These are phyloP conservation scores for Lordiphosa fenestrarum DNA, from an alignment of 2,888 invertebrate species.

Conservation along the genomic window DNA sequence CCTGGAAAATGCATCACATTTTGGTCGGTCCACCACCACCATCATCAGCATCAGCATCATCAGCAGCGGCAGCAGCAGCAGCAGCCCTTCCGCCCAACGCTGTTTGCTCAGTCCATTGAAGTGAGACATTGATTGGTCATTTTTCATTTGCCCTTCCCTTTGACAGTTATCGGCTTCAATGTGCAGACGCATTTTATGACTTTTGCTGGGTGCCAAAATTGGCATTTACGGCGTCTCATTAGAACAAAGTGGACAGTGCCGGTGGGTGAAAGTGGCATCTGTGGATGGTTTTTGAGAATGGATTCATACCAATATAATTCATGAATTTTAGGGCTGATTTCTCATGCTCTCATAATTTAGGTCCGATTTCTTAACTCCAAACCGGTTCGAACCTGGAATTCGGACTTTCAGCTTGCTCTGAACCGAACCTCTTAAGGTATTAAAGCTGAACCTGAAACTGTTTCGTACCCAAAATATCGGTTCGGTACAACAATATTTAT, in stretches of 20 bases:
- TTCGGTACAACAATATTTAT: too few relatives aligned
- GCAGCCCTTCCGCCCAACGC: constrained; percentile 34
- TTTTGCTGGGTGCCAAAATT: constrained; percentile 17
- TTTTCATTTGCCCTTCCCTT: constrained; percentile 74
- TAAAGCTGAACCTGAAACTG: too few relatives aligned
- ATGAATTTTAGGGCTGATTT: too few relatives aligned
- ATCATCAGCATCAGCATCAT: constrained; percentile 8
- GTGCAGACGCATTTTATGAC: constrained; percentile 35
- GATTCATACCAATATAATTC: not conserved
- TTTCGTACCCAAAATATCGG: too few relatives aligned
- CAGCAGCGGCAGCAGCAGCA: constrained; percentile 8
- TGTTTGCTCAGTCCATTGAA: constrained; percentile 56
- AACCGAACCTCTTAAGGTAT: too few relatives aligned
- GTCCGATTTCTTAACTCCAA: too few relatives aligned
- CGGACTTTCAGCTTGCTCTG: too few relatives aligned
- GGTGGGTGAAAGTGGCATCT: constrained; percentile 1
- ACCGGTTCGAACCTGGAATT: too few relatives aligned
- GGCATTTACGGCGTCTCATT: constrained; percentile 61
- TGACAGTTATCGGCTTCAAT: constrained; percentile 64
- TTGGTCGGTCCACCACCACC: constrained; percentile 57
- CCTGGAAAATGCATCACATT: constrained; percentile 68
- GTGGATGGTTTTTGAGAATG: not conserved
- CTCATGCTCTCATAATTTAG: too few relatives aligned
- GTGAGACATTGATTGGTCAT: constrained; percentile 78
- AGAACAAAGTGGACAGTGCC: constrained; percentile 51